Evolutionary conservation across 2,888 invertebrate genomes (phyloP).

Genomic region (Muschampia plurimacula): DNA sequence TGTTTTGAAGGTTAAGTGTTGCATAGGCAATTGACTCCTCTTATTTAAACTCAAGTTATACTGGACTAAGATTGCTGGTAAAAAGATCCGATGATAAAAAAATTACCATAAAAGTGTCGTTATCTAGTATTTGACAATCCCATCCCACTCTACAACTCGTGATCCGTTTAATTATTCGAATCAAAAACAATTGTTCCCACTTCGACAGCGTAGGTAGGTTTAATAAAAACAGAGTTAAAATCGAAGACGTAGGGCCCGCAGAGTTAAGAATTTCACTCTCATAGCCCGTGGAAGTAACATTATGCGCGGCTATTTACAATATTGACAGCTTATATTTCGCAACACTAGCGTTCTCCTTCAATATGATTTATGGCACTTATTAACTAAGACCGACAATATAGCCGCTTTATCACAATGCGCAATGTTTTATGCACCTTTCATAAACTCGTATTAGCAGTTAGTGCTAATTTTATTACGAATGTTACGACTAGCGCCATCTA

Average conservation of each 20-base stretch:
- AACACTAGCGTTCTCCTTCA: constrained; percentile 31
- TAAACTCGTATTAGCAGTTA: constrained; percentile 26
- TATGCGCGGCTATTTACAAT: constrained; percentile 41
- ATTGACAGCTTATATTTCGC: constrained; percentile 45
- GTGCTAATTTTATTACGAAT: constrained; percentile 16
- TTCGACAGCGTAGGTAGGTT: background rate
- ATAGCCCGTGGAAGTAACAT: constrained; percentile 25
- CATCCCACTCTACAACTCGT: background rate
- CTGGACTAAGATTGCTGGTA: too few relatives aligned
- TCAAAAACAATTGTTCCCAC: background rate
- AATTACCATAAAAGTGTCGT: too few relatives aligned
- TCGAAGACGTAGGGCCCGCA: constrained; percentile 46
- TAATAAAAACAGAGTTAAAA: background rate
- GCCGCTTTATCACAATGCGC: constrained; percentile 32
- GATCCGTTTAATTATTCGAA: background rate
- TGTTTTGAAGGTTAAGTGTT: too few relatives aligned
- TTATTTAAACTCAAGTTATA: too few relatives aligned
- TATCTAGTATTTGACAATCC: background rate
- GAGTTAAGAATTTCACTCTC: constrained; percentile 22
- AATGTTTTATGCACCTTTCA: constrained; percentile 36
- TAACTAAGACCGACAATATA: constrained; percentile 42
- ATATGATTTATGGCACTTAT: constrained; percentile 46
- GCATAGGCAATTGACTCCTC: too few relatives aligned
- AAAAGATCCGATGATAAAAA: too few relatives aligned
- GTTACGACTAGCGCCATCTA: constrained; percentile 57